phyloP scores from a whole-genome alignment of 2,797 vertebrate genomes.

The Pangasius macronema region DNA sequence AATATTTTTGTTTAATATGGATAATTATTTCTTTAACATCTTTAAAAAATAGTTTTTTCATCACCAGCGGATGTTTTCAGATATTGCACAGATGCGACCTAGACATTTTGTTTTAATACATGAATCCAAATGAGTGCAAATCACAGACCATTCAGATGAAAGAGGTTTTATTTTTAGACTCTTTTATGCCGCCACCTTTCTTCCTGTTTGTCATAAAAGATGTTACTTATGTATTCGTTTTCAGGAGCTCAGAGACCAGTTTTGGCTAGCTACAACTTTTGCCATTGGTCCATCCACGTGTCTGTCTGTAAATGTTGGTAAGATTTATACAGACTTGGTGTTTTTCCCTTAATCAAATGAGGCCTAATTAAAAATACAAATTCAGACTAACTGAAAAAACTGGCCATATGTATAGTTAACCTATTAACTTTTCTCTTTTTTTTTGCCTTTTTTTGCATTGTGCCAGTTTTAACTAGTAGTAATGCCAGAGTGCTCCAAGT shows the following conservation, averaged over 20 bases:
- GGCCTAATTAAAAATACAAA: not conserved
- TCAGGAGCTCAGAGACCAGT: not conserved
- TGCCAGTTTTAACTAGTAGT: not conserved
- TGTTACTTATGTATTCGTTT: not conserved
- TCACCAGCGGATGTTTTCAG: not conserved
- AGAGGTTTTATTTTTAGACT: not conserved
- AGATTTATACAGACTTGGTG: not conserved
- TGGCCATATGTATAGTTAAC: not conserved
- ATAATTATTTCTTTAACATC: not conserved
- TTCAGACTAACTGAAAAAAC: not conserved
- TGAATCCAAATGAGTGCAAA: not conserved
- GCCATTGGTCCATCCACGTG: fast-evolving
- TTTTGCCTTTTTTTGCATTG: not conserved
- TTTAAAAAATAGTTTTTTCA: not conserved
- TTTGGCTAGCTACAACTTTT: not conserved
- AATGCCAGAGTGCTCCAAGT: not conserved
- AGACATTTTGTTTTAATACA: not conserved
- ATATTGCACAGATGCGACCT: not conserved
- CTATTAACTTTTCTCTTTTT: too few species aligned
- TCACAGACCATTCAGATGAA: conserved; percentile 4
- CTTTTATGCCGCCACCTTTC: not conserved
- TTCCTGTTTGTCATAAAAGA: not conserved
- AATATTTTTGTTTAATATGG: not conserved
- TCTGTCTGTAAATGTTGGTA: not conserved
- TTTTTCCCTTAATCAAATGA: not conserved